phyloP scores from a whole-genome alignment of 2,888 invertebrate genomes.

The Mimumesa dahlbomi region DNA sequence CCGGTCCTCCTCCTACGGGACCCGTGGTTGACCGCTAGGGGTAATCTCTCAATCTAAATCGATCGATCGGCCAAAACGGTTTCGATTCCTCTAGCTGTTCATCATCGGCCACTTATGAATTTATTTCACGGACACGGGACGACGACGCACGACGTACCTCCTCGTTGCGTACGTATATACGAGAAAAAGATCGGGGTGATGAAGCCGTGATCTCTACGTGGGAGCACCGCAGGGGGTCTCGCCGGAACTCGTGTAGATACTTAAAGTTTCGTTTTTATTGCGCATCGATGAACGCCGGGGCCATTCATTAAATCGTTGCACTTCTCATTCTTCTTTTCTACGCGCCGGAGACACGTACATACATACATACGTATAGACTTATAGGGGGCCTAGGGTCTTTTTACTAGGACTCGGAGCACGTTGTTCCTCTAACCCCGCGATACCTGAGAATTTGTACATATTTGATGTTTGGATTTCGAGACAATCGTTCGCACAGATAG shows the following conservation, averaged over 20 bases:
- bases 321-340: background rate
- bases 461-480: too few relatives aligned
- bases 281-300: constrained; percentile 57
- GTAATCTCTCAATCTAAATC: constrained; percentile 78
- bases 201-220: constrained; percentile 75
- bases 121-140: constrained; percentile 55
- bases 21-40: constrained; percentile 49
- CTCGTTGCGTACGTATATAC: constrained; percentile 21
- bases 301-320: constrained; percentile 59
- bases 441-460: too few relatives aligned
- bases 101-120: constrained; percentile 67
- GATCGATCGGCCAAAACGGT: constrained; percentile 73
- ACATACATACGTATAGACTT: background rate
- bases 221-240: constrained; percentile 76
- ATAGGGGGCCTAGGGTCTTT: too few relatives aligned
- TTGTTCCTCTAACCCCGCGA: too few relatives aligned
- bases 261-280: constrained; percentile 60
- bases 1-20: constrained; percentile 6
- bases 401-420: too few relatives aligned
- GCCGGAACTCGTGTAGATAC: constrained; percentile 70
- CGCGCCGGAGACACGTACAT: background rate
- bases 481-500: too few relatives aligned
- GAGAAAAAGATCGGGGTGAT: constrained; percentile 58
- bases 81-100: constrained; percentile 69
- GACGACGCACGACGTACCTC: constrained; percentile 12